These are phyloP conservation scores for Homarus gammarus DNA, from an alignment of 2,888 invertebrate genomes.

Conservation along the genomic window DNA sequence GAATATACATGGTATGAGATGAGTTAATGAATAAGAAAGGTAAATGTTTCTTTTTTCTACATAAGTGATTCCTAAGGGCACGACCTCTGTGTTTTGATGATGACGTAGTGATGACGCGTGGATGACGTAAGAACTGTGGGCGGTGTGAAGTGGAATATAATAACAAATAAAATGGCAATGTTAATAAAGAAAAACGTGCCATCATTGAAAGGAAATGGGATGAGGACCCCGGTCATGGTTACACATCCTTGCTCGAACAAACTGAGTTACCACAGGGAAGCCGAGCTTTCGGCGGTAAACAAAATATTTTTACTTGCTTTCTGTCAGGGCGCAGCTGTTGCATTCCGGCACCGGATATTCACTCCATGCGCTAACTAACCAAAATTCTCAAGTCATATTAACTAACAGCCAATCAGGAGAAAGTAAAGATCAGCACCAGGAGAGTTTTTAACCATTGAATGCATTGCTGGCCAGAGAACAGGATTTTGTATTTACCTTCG, in stretches of 20 bases:
- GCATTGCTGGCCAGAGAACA: constrained; percentile 1
- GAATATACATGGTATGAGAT: constrained; percentile 67
- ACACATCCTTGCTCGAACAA: constrained; percentile 10
- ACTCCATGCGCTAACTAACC: not conserved
- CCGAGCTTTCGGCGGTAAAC: not conserved
- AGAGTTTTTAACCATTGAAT: not conserved
- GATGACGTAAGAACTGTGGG: constrained; percentile 38
- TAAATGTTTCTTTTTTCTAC: constrained; percentile 18
- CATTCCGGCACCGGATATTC: not conserved
- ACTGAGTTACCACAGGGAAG: constrained; percentile 9
- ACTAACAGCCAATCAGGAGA: not conserved
- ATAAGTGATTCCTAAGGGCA: constrained; percentile 34
- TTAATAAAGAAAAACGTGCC: constrained; percentile 13
- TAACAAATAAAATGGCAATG: constrained; percentile 43
- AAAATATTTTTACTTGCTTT: not conserved
- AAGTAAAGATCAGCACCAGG: not conserved
- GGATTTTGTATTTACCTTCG: constrained; percentile 17
- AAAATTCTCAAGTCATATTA: not conserved
- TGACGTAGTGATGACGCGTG: constrained; percentile 42
- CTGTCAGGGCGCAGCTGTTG: not conserved
- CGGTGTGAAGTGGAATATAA: constrained; percentile 25
- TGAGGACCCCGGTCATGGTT: constrained; percentile 35
- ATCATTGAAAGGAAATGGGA: constrained; percentile 9
- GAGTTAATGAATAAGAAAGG: constrained; percentile 34
- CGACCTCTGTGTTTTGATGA: constrained; percentile 23